Base-by-base conservation (phyloP, 1,140 invertebrate genomes). In the Drosophila varians region DNA sequence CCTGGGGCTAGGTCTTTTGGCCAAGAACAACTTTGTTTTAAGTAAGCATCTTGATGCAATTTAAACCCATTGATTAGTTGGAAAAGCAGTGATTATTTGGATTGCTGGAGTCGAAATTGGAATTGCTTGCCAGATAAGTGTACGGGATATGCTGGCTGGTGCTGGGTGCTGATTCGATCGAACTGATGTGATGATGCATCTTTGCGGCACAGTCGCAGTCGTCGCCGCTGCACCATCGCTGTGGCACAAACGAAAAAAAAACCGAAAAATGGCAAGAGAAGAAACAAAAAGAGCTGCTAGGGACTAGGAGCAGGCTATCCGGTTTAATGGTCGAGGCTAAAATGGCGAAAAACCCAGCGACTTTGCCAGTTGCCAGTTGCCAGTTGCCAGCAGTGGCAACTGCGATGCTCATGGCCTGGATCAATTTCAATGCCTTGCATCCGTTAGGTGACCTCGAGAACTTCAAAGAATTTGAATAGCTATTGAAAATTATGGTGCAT, bases 401-500 rank as follows among this genome's bases (percentile, higher is more conserved):
- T 77, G 31, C 61, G 51, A 72, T 69, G 72, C 77, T 74, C 66
- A 78, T 78, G 56, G 75, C 56, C 70, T 74, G 53, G 76, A 78
- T 78, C 76, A 78, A 78, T 78, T 78, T 78, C 76, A 78, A 78
- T 78, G 74, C 76, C 69, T 74, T 69, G 62, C 62, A 60, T 74
- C 76, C 75, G 76, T 78, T 78, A 78, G 64, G 61, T 78, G 76
- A 78, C 76, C 76, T 77, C 75, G 49, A 78, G 76, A 78, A 78
- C 75, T 72, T 74, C 51, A 74, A 60, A 78, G 69, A 78, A 74
- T 78, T 76, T 77, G 76, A 74, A 78, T 78, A 78, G 75, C 75
- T 78, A 78, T 78, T 78, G 75, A 78, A 78, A 78, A 78, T 78
- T 78, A 78, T 78, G 69, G 75, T 78, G 72, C 69, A 75, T 75